These are phyloP conservation scores for Aphaenogaster floridana DNA, from an alignment of 1,140 invertebrate species.

Conservation along the genomic window DNA sequence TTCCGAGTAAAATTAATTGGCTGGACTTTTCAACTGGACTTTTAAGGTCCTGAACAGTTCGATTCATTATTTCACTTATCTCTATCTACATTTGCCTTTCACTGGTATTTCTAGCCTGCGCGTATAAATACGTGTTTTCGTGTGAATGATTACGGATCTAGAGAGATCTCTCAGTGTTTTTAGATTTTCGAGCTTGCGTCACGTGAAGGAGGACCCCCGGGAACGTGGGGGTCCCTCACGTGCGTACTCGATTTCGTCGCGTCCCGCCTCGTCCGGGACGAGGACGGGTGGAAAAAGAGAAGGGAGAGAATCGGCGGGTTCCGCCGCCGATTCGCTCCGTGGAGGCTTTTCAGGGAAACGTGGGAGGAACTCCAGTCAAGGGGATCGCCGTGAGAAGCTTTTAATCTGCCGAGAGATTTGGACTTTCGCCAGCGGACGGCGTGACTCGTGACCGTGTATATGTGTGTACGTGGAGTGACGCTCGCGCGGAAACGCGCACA, in stretches of 20 bases:
- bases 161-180: not conserved
- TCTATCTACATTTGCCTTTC: not conserved
- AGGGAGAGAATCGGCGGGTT: conserved; percentile 26
- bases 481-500: conserved; percentile 55
- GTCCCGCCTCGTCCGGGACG: conserved; percentile 12
- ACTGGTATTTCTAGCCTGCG: not conserved
- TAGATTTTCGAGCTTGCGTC: not conserved
- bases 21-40: not conserved
- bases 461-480: conserved; percentile 6
- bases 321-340: conserved; percentile 32
- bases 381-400: conserved; percentile 82
- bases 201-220: conserved; percentile 25
- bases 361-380: conserved; percentile 68
- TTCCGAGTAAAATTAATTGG: not conserved
- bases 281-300: conserved; percentile 1
- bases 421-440: conserved; percentile 78
- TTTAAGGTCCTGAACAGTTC: not conserved
- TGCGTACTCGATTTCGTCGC: conserved; percentile 26
- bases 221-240: conserved; percentile 42
- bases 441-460: conserved; percentile 40
- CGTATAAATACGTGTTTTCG: not conserved
- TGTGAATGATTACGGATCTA: not conserved
- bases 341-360: conserved; percentile 75
- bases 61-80: not conserved
- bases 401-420: conserved; percentile 82